Percentiles rank a stretch among this genome's conserved stretches.
Conservation (phyloP, 1,140 invertebrate species). For the Anadara kagoshimensis region DNA sequence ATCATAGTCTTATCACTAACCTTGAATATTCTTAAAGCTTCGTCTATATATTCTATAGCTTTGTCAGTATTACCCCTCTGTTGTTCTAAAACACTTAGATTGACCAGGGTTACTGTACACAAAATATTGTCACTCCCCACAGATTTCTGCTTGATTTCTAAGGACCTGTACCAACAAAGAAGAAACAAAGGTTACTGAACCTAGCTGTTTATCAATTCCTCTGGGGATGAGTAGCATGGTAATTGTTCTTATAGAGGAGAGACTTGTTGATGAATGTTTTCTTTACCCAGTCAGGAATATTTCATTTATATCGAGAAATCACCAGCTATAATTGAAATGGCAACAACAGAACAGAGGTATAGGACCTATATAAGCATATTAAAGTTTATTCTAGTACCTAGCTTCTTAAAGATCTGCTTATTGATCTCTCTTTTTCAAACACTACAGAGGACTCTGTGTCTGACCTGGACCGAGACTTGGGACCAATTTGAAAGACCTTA, state of each 20-base stretch:
- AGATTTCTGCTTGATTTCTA: constrained; percentile 22
- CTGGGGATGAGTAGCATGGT: neutral
- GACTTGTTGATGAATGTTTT: neutral
- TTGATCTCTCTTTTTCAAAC: no score
- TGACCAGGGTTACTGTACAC: constrained; percentile 7
- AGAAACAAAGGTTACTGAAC: neutral
- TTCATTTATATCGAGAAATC: no score
- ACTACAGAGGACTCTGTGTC: no score
- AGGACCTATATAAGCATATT: no score
- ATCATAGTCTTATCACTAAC: neutral
- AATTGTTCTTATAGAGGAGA: neutral
- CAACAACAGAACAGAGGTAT: no score
- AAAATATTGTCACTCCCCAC: constrained; percentile 8
- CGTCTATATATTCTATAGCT: constrained; percentile 9
- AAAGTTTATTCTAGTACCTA: no score
- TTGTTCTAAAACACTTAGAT: constrained; percentile 12
- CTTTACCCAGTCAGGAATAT: neutral
- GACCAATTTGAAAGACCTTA: no score
- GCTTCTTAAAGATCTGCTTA: no score
- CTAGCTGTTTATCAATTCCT: neutral
- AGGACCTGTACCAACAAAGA: neutral
- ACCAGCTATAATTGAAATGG: no score
- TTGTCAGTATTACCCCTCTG: neutral
- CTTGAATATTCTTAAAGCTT: constrained; percentile 10
- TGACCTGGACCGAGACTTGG: no score